Evolutionary conservation across 2,888 invertebrate genomes (phyloP), one percentile per base, ranked within the genome.

Genomic region (Trimorus sp.): DNA sequence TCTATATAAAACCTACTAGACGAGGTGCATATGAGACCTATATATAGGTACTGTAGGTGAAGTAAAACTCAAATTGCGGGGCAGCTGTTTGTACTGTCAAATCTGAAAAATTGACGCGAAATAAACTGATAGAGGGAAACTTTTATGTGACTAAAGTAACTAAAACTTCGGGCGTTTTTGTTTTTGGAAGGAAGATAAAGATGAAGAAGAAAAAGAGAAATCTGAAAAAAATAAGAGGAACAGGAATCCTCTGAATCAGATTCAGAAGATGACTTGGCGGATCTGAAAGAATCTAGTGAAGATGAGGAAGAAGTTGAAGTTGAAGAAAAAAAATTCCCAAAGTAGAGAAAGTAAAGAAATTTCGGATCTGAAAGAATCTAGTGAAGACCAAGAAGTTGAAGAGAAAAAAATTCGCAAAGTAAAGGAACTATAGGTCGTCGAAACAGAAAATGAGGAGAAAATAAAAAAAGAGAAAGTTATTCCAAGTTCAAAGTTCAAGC

Each of bases 361-460:
- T n/a, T n/a, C 87, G 5, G 89, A 90, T 77, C 82, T 89, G 38
- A 88, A 88, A 79, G 87, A 85, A 38, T 84, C 83, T 36, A 86
- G 87, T 1, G 86, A 85, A 42, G 88, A 87, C 59, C 86, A 86
- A 16, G 87, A 88, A 54, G 80, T n/a, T n/a, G 76, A 71, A 53
- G 68, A 60, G n/a, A 6, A 40, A 40, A 1, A 7, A 40, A 7
- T 40, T 4, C 26, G 2, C 2, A 4, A 26, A 26, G 26, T 12
- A 56, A 56, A 56, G 38, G 58, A 9, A 14, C 9, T 26, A n/a
- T 16, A 48, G 40, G 75, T 26, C 26, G 26, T 26, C 4, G 56
- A n/a, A 56, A 75, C 53, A 37, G 58, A 14, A 40, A 26, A 56
- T 37, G 9, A 16, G 8, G 42, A n/a, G n/a, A n/a, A 73, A 37